Percentiles rank a stretch among this genome's conserved stretches.
Conservation (phyloP, 92 coral and sea anemone species). For the Epizoanthus stellaris region DNA sequence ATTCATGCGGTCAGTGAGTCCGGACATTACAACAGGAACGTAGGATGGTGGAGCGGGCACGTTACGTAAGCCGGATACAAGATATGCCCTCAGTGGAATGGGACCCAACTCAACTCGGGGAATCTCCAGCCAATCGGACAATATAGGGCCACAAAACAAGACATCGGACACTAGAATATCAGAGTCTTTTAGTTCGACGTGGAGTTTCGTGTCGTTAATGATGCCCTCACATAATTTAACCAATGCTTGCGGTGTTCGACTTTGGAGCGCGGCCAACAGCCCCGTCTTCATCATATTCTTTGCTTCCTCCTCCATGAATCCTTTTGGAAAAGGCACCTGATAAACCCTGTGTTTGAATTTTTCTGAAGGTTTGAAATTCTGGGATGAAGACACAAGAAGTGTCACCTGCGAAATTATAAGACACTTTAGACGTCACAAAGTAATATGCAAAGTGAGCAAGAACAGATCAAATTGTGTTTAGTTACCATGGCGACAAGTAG, state of each 20-base stretch:
- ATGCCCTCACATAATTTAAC: not conserved
- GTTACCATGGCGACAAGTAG: no score
- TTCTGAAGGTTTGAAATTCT: not conserved
- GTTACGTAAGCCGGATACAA: not conserved
- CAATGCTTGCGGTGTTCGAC: not conserved
- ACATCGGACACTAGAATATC: conserved; percentile 43
- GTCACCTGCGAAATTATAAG: not conserved
- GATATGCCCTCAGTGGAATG: not conserved
- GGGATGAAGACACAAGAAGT: not conserved
- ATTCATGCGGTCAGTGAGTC: conserved; percentile 48
- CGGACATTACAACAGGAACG: conserved; percentile 41
- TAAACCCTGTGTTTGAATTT: not conserved
- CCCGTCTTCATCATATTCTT: not conserved
- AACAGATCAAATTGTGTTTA: no score
- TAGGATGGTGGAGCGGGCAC: conserved; percentile 56
- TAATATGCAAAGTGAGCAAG: no score
- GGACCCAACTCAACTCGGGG: conserved; percentile 45
- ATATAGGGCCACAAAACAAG: conserved; percentile 20
- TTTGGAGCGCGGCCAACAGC: not conserved
- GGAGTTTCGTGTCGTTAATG: conserved; percentile 24
- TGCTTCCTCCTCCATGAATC: not conserved
- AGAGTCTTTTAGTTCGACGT: conserved; percentile 15
- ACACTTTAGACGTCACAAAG: not conserved
- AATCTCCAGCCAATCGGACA: conserved; percentile 17
- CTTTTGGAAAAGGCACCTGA: conserved; percentile 9